These are phyloP conservation scores for Bruchidius siliquastri DNA, from an alignment of 2,888 invertebrate species.

Conservation along the genomic window DNA sequence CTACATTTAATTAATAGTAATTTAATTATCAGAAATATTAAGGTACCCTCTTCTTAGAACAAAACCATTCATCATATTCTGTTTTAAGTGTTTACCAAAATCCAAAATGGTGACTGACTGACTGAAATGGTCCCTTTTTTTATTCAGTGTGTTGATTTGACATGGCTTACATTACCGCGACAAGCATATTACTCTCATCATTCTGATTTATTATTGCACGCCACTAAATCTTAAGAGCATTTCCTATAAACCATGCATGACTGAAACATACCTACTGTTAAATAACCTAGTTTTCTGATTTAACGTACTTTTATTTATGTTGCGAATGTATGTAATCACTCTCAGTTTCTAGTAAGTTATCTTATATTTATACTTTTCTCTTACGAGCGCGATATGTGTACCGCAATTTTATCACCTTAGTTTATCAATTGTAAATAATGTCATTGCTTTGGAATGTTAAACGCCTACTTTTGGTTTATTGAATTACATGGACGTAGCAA, in stretches of 20 bases:
- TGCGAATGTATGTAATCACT: not conserved
- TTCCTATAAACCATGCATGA: not conserved
- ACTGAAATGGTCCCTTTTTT: too few relatives aligned
- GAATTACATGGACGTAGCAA: conserved; percentile 3
- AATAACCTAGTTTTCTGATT: not conserved
- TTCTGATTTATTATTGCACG: too few relatives aligned
- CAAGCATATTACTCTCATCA: too few relatives aligned
- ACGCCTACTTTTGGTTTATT: conserved; percentile 17
- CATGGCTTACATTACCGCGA: too few relatives aligned
- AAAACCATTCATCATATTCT: too few relatives aligned
- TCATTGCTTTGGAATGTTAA: conserved; percentile 22
- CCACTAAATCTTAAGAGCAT: not conserved
- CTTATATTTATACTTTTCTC: not conserved
- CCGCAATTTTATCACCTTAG: conserved; percentile 8
- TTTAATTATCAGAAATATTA: too few relatives aligned
- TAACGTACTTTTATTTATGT: not conserved
- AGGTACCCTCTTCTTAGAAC: too few relatives aligned
- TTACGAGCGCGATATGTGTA: not conserved
- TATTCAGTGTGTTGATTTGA: too few relatives aligned
- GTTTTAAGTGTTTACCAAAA: too few relatives aligned
- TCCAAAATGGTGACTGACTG: too few relatives aligned
- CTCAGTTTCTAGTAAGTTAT: not conserved
- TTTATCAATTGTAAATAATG: conserved; percentile 16
- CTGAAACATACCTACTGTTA: not conserved
- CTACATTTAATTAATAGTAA: too few relatives aligned